Conservation (phyloP, 2,113 vertebrate genomes). For the Xiphorhynchus elegans region DNA sequence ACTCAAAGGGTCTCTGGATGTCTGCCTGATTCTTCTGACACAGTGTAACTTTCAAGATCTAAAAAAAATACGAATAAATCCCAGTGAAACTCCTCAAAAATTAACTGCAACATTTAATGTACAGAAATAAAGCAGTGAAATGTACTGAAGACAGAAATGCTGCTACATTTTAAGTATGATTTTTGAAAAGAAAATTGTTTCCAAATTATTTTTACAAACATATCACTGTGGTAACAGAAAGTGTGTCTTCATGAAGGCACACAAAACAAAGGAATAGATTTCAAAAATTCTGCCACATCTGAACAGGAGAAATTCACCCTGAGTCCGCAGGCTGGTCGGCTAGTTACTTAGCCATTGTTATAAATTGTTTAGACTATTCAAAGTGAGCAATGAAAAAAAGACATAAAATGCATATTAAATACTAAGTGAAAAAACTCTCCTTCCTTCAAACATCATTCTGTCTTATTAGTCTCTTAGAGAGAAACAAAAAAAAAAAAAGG, state of each 20-base stretch:
- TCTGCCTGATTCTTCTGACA: not conserved
- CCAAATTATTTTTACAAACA: not conserved
- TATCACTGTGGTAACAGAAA: not conserved
- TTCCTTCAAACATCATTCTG: not conserved
- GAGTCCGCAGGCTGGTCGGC: not conserved
- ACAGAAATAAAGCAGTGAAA: not conserved
- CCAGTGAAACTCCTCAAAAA: not conserved
- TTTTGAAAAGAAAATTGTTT: not conserved
- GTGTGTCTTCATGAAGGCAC: not conserved
- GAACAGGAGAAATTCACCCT: not conserved
- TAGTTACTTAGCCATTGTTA: not conserved
- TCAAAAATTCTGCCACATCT: not conserved
- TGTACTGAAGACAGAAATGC: not conserved
- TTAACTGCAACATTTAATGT: not conserved
- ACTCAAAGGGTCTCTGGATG: not conserved
- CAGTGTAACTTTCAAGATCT: not conserved
- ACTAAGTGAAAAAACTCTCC: not conserved
- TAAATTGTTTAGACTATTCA: not conserved
- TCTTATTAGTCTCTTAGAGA: not conserved
- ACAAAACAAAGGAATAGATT: not conserved
- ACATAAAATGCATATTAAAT: not conserved
- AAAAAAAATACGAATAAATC: not conserved
- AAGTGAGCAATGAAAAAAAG: not conserved
- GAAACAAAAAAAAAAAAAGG: not conserved
- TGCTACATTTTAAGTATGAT: not conserved